Base-by-base conservation (phyloP, 1,140 invertebrate species). In the Aphaenogaster rudis region DNA sequence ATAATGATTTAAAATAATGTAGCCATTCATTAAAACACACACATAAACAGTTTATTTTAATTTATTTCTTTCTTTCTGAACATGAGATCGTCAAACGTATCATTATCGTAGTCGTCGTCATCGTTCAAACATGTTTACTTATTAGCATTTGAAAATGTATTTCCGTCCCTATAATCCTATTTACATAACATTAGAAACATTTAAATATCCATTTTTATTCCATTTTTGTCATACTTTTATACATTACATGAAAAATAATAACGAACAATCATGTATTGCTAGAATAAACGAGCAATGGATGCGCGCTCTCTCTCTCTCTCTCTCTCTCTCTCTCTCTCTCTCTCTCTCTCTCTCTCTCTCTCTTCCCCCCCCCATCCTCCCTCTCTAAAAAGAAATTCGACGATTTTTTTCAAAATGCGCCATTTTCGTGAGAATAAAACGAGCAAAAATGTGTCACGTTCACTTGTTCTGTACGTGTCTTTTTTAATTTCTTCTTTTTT, bases 121-220 rank as follows among this genome's bases (percentile, higher is more conserved):
- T 59, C 54, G 15, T 78, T 33, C 9, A 80, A 90, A 79, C 77
- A 36, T 81, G 69, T 50, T 90, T 87, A 76, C 11, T 92, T 88
- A 48, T 15, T 57, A 89, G 72, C 61, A 88, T 84, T 92, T 61
- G 80, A 91, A 92, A 91, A 89, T 79, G 88, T 89, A 90, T 48
- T 88, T 39, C 59, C 57, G 13, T 87, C 85, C 42, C 80, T 77
- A 91, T 87, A 88, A 84, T 92, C 64, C 84, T 93, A 94, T 93
- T 84, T 93, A 94, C 92, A 93, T 90, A 93, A 94, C 86, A 92
- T 93, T 93, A 93, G 89, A 94, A 94, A 94, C 90, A 93, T 91
- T 91, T 91, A 93, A 92, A 92, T 91, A 93, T 91, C 88, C 61
- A 89, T 88, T 88, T 86, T 77, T 87, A 72, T 42, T 84, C 21